Base-by-base conservation (phyloP, 1,140 invertebrate genomes). In the Polyergus mexicanus region DNA sequence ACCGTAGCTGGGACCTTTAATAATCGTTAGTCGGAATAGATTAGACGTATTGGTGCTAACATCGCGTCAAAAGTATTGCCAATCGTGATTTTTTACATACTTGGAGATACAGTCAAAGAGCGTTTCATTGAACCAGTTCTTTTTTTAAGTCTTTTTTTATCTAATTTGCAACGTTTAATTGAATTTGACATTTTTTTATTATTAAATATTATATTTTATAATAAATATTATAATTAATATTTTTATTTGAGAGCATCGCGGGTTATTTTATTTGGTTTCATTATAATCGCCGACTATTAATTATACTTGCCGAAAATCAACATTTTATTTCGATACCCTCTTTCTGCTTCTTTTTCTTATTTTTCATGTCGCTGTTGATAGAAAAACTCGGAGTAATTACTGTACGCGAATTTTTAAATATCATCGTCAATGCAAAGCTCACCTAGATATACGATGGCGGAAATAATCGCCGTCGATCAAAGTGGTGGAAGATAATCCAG, bases 391-490 rank as follows among this genome's bases (percentile, higher is more conserved):
- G 41, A 62, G 10, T 47, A 83, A 71, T 83, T 83, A 47, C 47
- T 6, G n/a, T 19, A 16, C 35, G 7, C 38, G 8, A 38, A 58
- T 74, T 83, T 74, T 83, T 83, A 62, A 81, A 83, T 72, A 54
- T 41, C 77, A 10, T 28, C 22, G 10, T 16, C 19, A 19, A n/a
- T 54, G 68, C 54, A 47, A 47, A 22, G 38, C 47, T 0, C 47
- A 5, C 32, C 16, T 22, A 56, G 32, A 69, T 32, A 74, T 69
- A 35, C 54, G 62, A 5, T 51, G 69, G 87, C 56, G 63, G 77
- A 88, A 89, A 72, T 89, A 89, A 89, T 88, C 65, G 80, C 77
- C 65, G 84, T 60, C 38, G 75, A 88, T 89, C 87, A 72, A 86
- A 86, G 71, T 62, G 71, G 13, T 10, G 66, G 68, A 80, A 84